Evolutionary conservation across 2,888 invertebrate species (phyloP), one percentile per base, ranked within the genome.

Genomic region (Heliconius ismenius): DNA sequence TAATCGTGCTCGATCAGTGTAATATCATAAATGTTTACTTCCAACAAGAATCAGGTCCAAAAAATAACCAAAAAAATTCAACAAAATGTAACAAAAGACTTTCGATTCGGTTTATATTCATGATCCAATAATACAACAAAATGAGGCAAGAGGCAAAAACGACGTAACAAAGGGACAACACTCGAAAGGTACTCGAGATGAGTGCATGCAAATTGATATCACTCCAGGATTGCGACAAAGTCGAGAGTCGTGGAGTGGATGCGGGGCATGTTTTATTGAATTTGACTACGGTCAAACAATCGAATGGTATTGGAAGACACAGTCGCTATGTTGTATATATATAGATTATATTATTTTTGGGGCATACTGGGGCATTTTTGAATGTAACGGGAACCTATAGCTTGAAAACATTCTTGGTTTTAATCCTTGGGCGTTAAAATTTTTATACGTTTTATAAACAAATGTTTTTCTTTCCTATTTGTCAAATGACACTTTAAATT

Each of bases 181-280:
- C 88, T 90, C 82, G 81, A 88, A 73, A 81, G 78, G 81, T 83
- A 82, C 91, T 90, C 83, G 80, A 86, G 83, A 87, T 82, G 84
- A 90, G 90, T 84, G 88, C 86, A 91, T 90, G 91, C 90, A 92
- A 92, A 92, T 92, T 92, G 89, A 91, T 90, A 89, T 87, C 89
- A 88, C 91, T 91, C 82, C 84, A 86, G 83, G 82, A 83, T 84
- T 83, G 86, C 86, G 85, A 88, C 88, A 86, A 86, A 86, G 86
- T 85, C 83, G 83, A 87, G 87, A 82, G 83, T 78, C 65, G 73
- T 68, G 15, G 75, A 80, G 73, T 79, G 79, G 76, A 81, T 77
- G 76, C 77, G 72, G 75, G 76, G 73, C 32, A 76, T 81, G 79
- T 78, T 81, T 76, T 79, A 80, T 77, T 73, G 79, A 74, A 76